These are phyloP conservation scores for Sicus ferrugineus DNA, from an alignment of 2,888 invertebrate genomes.

Conservation along the genomic window DNA sequence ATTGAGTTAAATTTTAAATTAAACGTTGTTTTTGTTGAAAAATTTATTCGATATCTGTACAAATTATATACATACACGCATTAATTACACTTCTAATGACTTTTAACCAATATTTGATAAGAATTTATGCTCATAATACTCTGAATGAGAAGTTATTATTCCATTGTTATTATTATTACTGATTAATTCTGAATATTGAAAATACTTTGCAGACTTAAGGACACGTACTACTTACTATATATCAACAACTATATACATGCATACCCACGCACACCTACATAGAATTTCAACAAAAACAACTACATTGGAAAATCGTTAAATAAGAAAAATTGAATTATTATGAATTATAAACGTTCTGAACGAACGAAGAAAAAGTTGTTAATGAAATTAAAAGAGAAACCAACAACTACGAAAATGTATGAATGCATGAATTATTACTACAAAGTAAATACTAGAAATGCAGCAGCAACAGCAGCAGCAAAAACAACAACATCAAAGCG, in stretches of 20 bases:
- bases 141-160: constrained; percentile 27
- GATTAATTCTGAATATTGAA: constrained; percentile 31
- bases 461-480: constrained; percentile 27
- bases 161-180: constrained; percentile 34
- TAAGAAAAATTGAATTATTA: constrained; percentile 37
- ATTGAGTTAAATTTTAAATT: constrained; percentile 34
- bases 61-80: constrained; percentile 10
- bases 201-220: not conserved
- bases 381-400: constrained; percentile 38
- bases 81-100: not conserved
- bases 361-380: constrained; percentile 42
- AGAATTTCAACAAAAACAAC: constrained; percentile 40
- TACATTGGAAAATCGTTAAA: constrained; percentile 36
- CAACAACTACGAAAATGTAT: constrained; percentile 25
- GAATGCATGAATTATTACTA: constrained; percentile 25
- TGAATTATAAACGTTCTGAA: not conserved
- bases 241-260: constrained; percentile 22
- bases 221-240: constrained; percentile 25
- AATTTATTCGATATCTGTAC: constrained; percentile 18
- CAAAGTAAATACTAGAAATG: no score
- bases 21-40: constrained; percentile 36
- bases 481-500: constrained; percentile 29
- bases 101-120: no score
- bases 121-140: constrained; percentile 29
- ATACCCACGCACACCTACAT: constrained; percentile 20